These are phyloP conservation scores for Oxytorus armatus DNA, from an alignment of 2,888 invertebrate genomes.

Conservation along the genomic window DNA sequence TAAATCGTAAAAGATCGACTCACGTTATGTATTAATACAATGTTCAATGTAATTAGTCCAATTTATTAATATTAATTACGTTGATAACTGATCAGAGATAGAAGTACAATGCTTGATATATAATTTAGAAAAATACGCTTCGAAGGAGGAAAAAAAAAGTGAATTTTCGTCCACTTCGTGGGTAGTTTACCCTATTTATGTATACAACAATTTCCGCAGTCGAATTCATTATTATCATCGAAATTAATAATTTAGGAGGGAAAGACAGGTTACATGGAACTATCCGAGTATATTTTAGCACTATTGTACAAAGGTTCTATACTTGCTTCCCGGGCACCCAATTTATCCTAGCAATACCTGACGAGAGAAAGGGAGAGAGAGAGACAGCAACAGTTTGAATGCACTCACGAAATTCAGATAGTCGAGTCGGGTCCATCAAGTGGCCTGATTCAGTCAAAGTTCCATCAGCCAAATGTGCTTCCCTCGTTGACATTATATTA, in stretches of 20 bases:
- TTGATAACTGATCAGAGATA: too few relatives aligned
- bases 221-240: constrained; percentile 1
- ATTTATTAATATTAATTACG: too few relatives aligned
- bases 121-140: too few relatives aligned
- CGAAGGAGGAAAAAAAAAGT: too few relatives aligned
- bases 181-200: too few relatives aligned
- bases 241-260: background rate
- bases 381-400: background rate
- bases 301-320: background rate
- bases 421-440: constrained; percentile 21
- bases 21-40: too few relatives aligned
- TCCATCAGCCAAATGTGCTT: constrained; percentile 33
- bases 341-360: constrained; percentile 9
- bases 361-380: background rate
- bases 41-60: too few relatives aligned
- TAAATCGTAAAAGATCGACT: too few relatives aligned
- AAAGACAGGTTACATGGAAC: background rate
- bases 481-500: constrained; percentile 1
- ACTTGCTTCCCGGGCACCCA: background rate
- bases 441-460: constrained; percentile 47
- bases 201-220: background rate
- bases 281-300: background rate
- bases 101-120: too few relatives aligned
- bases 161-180: too few relatives aligned
- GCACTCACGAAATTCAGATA: constrained; percentile 51